Conservation (phyloP, 2,113 vertebrate genomes). For the Nyctibius bracteatus region DNA sequence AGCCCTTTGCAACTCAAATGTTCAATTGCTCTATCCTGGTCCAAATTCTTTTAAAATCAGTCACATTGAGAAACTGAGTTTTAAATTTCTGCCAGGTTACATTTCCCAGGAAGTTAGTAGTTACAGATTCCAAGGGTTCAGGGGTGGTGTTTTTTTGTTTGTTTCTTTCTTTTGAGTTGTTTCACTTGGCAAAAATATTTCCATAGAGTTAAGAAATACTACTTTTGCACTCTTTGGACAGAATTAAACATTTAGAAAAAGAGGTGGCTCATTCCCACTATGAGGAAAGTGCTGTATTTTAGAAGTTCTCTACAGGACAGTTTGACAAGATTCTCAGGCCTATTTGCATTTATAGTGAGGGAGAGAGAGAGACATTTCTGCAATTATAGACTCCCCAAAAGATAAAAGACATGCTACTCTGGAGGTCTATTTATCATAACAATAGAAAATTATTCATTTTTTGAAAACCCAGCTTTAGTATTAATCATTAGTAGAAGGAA, state of each 20-base stretch:
- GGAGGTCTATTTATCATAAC: background rate
- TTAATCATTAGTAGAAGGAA: background rate
- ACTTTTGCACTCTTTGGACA: background rate
- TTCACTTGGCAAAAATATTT: conserved; percentile 23
- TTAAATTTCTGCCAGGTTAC: background rate
- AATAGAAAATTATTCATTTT: background rate
- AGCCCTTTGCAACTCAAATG: conserved; percentile 40
- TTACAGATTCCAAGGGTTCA: background rate
- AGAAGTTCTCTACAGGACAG: background rate
- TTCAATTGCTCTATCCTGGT: background rate
- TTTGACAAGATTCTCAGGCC: background rate
- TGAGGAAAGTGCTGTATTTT: background rate
- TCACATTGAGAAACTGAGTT: background rate
- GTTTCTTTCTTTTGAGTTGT: background rate
- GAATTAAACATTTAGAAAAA: background rate
- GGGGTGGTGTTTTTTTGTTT: background rate
- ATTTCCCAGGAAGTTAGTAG: background rate
- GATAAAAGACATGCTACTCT: background rate
- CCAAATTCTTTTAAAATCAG: background rate
- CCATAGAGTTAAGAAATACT: background rate
- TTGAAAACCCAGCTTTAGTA: background rate
- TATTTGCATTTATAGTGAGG: background rate
- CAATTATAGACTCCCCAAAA: background rate
- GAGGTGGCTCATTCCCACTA: background rate
- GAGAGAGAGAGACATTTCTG: background rate